Evolutionary conservation across 2,797 vertebrate genomes (phyloP).

Genomic region (Cheirogaleus major): DNA sequence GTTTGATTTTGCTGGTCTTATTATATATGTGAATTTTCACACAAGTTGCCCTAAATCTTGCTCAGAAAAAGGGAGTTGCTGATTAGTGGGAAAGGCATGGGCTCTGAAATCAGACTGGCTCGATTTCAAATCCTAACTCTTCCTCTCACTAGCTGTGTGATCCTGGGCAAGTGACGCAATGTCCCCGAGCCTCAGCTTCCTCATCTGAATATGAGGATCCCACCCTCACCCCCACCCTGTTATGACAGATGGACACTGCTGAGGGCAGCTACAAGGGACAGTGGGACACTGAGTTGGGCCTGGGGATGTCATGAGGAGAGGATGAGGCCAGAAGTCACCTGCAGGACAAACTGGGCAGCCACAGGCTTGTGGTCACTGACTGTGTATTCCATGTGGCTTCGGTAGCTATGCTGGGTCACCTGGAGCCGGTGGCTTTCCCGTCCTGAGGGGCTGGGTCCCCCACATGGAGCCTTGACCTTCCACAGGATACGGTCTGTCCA

Average conservation of each 20-base stretch:
- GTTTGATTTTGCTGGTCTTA: background rate
- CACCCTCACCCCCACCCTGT: background rate
- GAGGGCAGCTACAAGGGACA: background rate
- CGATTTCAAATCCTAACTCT: slow-evolving; percentile 24
- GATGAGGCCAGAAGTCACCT: slow-evolving; percentile 87
- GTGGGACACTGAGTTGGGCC: background rate
- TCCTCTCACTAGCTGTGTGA: background rate
- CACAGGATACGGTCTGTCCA: slow-evolving; percentile 99
- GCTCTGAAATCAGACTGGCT: slow-evolving; percentile 2
- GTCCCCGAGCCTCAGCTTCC: background rate
- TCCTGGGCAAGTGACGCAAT: background rate
- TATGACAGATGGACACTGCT: background rate
- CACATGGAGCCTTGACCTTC: slow-evolving; percentile 90
- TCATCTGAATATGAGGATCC: background rate
- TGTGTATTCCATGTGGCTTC: slow-evolving; percentile 96
- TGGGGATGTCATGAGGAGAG: background rate
- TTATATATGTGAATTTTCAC: background rate
- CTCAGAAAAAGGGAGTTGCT: background rate
- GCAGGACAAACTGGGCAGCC: slow-evolving; percentile 94
- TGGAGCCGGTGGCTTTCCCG: slow-evolving; percentile 86
- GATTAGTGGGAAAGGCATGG: background rate
- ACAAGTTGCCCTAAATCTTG: slow-evolving; percentile 1
- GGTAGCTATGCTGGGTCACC: slow-evolving; percentile 95
- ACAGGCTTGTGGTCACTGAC: slow-evolving; percentile 99
- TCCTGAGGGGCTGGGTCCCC: slow-evolving; percentile 85